These are phyloP conservation scores for Oxyteleia sp. DNA, from an alignment of 2,888 invertebrate genomes.

Conservation along the genomic window DNA sequence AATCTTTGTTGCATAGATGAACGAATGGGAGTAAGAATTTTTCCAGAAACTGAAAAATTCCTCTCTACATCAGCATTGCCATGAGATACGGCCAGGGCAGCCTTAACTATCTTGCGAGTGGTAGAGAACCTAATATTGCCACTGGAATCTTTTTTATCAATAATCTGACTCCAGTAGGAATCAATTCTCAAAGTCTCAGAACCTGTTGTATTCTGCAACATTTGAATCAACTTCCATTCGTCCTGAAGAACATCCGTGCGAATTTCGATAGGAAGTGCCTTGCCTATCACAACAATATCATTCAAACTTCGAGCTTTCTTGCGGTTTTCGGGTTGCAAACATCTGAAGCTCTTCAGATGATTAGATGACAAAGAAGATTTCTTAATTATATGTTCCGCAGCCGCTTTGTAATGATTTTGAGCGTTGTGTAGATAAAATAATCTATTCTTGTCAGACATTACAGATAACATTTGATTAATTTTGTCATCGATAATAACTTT, in stretches of 20 bases:
- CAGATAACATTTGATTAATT: too few relatives aligned
- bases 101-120: slow-evolving; percentile 59
- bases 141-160: too few relatives aligned
- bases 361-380: too few relatives aligned
- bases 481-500: too few relatives aligned
- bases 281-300: slow-evolving; percentile 37
- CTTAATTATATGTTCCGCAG: too few relatives aligned
- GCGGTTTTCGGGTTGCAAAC: slow-evolving; percentile 22
- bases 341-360: not conserved
- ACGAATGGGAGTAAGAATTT: slow-evolving; percentile 57
- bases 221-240: slow-evolving; percentile 63
- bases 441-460: too few relatives aligned
- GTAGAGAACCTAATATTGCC: too few relatives aligned
- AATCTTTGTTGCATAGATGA: slow-evolving; percentile 67
- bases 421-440: too few relatives aligned
- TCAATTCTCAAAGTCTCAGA: too few relatives aligned
- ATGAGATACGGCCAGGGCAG: slow-evolving; percentile 63
- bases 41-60: slow-evolving; percentile 64
- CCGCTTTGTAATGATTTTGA: too few relatives aligned
- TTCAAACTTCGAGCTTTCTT: not conserved
- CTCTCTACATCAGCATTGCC: slow-evolving; percentile 68
- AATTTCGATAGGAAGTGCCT: slow-evolving; percentile 42
- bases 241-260: slow-evolving; percentile 16
- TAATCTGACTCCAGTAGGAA: too few relatives aligned
- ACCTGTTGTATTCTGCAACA: slow-evolving; percentile 17